A percentile compares a stretch with the other conserved stretches of the same genome.
phyloP scores from a whole-genome alignment of 2,888 invertebrate genomes.

The Noctua pronuba region DNA sequence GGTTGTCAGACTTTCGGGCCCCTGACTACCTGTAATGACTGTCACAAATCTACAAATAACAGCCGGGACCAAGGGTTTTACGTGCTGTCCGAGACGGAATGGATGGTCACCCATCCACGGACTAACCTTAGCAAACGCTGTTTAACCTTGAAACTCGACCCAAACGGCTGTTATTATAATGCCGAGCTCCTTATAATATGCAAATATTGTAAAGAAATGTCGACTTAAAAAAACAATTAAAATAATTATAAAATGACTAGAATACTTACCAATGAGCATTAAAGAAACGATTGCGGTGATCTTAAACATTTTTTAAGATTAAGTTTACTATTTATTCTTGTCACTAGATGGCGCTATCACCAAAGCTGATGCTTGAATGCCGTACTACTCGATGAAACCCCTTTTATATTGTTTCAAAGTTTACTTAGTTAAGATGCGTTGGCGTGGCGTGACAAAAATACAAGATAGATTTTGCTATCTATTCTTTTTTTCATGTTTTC shows the following conservation, averaged over 20 bases:
- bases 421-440: conserved; percentile 66
- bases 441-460: conserved; percentile 64
- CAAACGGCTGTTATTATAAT: neutral
- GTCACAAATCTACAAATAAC: too few relatives aligned
- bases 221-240: neutral
- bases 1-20: too few relatives aligned
- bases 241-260: neutral
- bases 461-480: conserved; percentile 3
- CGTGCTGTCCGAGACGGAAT: neutral
- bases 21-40: too few relatives aligned
- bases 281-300: conserved; percentile 81
- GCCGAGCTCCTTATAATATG: neutral
- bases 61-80: neutral
- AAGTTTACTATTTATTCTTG: conserved; percentile 48
- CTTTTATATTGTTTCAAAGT: conserved; percentile 81
- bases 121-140: neutral
- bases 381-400: conserved; percentile 59
- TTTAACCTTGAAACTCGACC: neutral
- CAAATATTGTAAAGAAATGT: neutral
- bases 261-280: conserved; percentile 84
- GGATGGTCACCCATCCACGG: neutral
- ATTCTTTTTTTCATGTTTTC: neutral
- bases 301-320: conserved; percentile 80
- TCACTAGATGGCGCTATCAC: conserved; percentile 72
- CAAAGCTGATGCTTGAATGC: conserved; percentile 71